Evolutionary conservation across 2,888 invertebrate genomes (phyloP).

Genomic region (Adelognathus sp.): DNA sequence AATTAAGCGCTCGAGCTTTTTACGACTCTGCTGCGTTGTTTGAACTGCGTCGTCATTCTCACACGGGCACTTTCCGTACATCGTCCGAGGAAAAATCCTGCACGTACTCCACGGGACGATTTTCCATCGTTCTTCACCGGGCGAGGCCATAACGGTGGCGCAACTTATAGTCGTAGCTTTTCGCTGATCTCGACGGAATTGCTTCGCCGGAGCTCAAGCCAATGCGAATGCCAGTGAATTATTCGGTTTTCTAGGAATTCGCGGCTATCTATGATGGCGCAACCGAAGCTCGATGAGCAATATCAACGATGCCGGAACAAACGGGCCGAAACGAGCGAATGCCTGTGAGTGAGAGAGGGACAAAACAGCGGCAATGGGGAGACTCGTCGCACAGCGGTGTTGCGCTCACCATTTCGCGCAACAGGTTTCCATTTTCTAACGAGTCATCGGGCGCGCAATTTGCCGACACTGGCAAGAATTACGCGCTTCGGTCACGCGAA

Average conservation of each 20-base stretch:
- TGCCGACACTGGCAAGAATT: constrained; percentile 55
- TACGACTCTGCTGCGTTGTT: constrained; percentile 49
- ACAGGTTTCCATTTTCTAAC: constrained; percentile 62
- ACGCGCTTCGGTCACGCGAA: constrained; percentile 58
- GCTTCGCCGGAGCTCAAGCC: neutral
- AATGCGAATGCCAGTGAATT: too few relatives aligned
- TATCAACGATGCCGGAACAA: too few relatives aligned
- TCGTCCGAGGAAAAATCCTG: neutral
- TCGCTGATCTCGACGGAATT: neutral
- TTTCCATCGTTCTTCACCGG: neutral
- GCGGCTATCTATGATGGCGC: too few relatives aligned
- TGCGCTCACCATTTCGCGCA: constrained; percentile 57
- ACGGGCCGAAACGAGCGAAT: too few relatives aligned
- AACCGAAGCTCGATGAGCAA: too few relatives aligned
- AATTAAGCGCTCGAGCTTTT: constrained; percentile 58
- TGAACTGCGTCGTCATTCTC: constrained; percentile 40
- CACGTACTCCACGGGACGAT: neutral
- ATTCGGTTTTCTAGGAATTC: too few relatives aligned
- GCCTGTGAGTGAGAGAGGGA: neutral
- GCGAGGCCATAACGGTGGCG: too few relatives aligned
- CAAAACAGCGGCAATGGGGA: neutral
- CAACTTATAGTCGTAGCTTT: neutral
- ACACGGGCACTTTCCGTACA: constrained; percentile 19
- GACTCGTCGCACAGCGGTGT: neutral
- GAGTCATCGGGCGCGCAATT: constrained; percentile 61